These are phyloP conservation scores for Conchocele bisecta DNA, from an alignment of 2,888 invertebrate species.

Conservation along the genomic window DNA sequence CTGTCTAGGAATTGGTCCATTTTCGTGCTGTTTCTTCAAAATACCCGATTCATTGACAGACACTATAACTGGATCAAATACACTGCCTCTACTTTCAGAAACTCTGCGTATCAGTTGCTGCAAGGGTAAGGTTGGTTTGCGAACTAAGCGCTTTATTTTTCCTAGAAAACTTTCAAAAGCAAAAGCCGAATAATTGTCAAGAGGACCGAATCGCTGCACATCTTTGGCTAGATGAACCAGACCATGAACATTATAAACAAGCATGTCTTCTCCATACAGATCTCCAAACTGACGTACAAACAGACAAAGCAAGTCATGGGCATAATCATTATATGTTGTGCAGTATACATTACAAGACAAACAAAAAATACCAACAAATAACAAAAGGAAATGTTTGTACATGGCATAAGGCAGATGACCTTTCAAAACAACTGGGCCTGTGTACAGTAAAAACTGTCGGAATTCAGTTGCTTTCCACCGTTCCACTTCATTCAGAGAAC, in stretches of 20 bases:
- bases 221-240: conserved; percentile 79
- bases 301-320: conserved; percentile 52
- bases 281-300: conserved; percentile 70
- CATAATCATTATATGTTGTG: conserved; percentile 52
- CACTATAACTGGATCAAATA: neutral
- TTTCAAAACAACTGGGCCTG: conserved; percentile 67
- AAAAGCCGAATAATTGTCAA: conserved; percentile 77
- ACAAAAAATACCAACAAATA: conserved; percentile 57
- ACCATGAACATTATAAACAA: conserved; percentile 80
- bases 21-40: conserved; percentile 22
- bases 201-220: conserved; percentile 70
- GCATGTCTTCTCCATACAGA: conserved; percentile 75
- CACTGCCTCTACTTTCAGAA: conserved; percentile 28
- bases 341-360: conserved; percentile 55
- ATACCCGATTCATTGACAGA: neutral
- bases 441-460: conserved; percentile 67
- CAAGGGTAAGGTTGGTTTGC: conserved; percentile 44
- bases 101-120: conserved; percentile 50
- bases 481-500: conserved; percentile 61
- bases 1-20: conserved; percentile 31
- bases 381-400: conserved; percentile 47
- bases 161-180: conserved; percentile 79
- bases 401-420: conserved; percentile 36
- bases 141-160: conserved; percentile 44
- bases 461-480: conserved; percentile 77